Percentiles rank a stretch among this genome's conserved stretches.
These are phyloP conservation scores for Centropus unirufus DNA, from an alignment of 2,113 vertebrate species.

Conservation along the genomic window DNA sequence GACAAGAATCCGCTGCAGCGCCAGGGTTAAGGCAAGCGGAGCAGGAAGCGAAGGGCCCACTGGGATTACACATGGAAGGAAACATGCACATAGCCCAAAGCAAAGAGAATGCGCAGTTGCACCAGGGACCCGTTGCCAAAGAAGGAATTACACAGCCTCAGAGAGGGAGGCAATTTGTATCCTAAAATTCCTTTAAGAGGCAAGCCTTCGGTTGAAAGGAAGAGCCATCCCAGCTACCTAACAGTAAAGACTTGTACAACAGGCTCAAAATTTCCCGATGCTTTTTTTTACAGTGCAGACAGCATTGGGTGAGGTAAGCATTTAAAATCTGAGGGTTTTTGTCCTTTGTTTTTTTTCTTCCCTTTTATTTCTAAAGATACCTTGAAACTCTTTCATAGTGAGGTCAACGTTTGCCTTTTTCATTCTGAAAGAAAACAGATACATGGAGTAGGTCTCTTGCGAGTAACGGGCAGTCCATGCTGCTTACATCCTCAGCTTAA, in stretches of 20 bases:
- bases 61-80: conserved; percentile 36
- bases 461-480: not conserved
- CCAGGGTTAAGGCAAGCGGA: not conserved
- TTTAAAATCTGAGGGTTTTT: not conserved
- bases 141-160: not conserved
- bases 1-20: not conserved
- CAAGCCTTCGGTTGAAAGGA: not conserved
- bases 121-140: not conserved
- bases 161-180: not conserved
- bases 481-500: not conserved
- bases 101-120: not conserved
- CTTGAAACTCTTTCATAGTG: conserved; percentile 88
- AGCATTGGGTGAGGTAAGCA: not conserved
- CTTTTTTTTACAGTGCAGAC: not conserved
- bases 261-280: not conserved
- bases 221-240: not conserved
- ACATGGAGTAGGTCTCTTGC: conserved; percentile 77
- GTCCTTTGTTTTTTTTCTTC: not conserved
- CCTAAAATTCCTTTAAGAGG: not conserved
- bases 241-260: not conserved
- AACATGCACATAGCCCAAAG: not conserved
- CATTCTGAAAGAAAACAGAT: conserved; percentile 98
- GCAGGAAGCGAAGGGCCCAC: conserved; percentile 24
- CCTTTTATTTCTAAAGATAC: conserved; percentile 77
- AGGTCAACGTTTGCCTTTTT: conserved; percentile 92